Evolutionary conservation across 23 tunicate genomes (phyloP).

Genomic region (Corella eumyota): DNA sequence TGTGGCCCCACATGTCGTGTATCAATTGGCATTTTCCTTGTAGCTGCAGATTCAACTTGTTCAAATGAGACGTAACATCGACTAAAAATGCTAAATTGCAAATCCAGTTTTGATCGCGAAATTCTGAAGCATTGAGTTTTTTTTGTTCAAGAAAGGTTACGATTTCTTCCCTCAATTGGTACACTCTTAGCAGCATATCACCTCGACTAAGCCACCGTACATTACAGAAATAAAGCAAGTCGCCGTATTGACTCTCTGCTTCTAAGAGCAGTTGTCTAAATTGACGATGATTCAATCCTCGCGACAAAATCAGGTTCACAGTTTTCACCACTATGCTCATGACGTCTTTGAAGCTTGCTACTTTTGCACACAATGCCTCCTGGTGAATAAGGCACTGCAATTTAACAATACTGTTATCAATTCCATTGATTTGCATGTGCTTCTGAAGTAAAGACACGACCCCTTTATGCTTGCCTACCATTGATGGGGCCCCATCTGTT

Average conservation of each 20-base stretch:
- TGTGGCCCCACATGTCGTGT: conserved; percentile 55
- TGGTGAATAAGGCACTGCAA: conserved; percentile 42
- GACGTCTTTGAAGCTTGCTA: conserved; percentile 13
- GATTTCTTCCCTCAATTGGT: conserved; percentile 13
- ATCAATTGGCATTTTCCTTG: conserved; percentile 44
- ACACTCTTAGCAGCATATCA: conserved; percentile 32
- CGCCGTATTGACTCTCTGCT: conserved; percentile 44
- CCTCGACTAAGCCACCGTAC: conserved; percentile 71
- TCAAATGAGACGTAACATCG: conserved; percentile 36
- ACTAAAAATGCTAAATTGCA: conserved; percentile 41
- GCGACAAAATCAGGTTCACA: conserved; percentile 41
- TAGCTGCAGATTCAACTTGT: conserved; percentile 43
- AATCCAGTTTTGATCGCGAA: conserved; percentile 35
- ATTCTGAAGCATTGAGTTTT: conserved; percentile 26
- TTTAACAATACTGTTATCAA: conserved; percentile 13
- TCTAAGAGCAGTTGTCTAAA: conserved; percentile 38
- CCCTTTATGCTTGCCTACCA: conserved; percentile 48
- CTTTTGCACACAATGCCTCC: conserved; percentile 50
- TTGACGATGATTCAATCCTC: too few relatives aligned
- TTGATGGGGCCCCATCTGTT: conserved; percentile 40
- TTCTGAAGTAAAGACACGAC: conserved; percentile 46
- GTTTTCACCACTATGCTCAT: conserved; percentile 24
- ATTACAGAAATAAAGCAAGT: conserved; percentile 46
- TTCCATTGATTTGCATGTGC: conserved; percentile 23
- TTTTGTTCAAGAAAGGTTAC: too few relatives aligned